Evolutionary conservation across 2,888 invertebrate species (phyloP).

Genomic region (Amphipoea oculea): DNA sequence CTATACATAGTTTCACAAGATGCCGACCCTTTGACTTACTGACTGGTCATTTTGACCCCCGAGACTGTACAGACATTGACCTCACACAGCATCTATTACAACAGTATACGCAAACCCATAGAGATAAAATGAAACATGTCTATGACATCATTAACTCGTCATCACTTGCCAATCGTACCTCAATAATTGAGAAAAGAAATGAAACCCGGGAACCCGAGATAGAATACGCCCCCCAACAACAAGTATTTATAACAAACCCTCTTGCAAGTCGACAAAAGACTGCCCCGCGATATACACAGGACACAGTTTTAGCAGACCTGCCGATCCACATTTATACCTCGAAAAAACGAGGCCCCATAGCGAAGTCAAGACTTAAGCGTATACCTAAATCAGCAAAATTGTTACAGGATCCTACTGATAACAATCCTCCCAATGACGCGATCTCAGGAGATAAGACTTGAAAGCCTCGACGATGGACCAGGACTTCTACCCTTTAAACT

Average conservation of each 20-base stretch:
- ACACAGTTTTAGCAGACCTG: background rate
- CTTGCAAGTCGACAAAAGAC: background rate
- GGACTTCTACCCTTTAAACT: background rate
- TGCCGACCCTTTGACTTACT: background rate
- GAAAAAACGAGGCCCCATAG: slow-evolving; percentile 5
- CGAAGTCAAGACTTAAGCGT: background rate
- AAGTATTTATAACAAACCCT: background rate
- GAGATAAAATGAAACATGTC: background rate
- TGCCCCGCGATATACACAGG: background rate
- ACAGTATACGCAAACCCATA: background rate
- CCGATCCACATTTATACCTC: background rate
- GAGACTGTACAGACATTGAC: background rate
- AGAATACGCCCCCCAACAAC: background rate
- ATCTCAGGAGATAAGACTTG: background rate
- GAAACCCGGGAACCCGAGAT: background rate
- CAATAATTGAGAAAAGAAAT: background rate
- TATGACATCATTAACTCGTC: background rate
- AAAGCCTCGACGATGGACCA: background rate
- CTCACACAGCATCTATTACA: background rate
- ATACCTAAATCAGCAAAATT: background rate
- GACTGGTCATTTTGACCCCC: background rate
- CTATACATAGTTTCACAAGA: background rate
- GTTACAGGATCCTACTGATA: slow-evolving; percentile 10
- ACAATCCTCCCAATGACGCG: background rate
- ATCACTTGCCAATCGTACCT: background rate